These are phyloP conservation scores for Calephelis nemesis DNA, from an alignment of 1,140 invertebrate genomes.

Conservation along the genomic window DNA sequence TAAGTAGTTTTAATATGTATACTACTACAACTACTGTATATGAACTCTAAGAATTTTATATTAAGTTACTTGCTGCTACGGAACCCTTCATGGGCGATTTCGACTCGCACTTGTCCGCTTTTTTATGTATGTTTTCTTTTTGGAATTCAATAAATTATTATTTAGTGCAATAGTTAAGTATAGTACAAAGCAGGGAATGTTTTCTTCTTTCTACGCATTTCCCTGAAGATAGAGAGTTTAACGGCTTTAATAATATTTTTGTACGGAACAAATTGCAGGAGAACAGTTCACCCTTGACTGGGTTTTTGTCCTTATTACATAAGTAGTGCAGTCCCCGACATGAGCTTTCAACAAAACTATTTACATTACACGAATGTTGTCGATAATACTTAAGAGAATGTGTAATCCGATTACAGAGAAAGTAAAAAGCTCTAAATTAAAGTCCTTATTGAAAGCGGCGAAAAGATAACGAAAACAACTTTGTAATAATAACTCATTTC, in stretches of 20 bases:
- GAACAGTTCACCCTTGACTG: not conserved
- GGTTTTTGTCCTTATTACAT: conserved; percentile 3
- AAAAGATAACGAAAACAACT: conserved; percentile 56
- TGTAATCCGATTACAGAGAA: conserved; percentile 62
- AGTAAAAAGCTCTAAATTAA: conserved; percentile 50
- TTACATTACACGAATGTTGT: conserved; percentile 7
- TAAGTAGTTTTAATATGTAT: too few species aligned
- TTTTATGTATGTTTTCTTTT: too few species aligned
- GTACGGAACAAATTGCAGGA: not conserved
- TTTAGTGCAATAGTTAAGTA: too few species aligned
- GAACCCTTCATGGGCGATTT: too few species aligned
- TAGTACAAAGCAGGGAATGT: too few species aligned
- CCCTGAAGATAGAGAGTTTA: too few species aligned
- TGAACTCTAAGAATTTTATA: too few species aligned
- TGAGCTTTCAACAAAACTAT: conserved; percentile 16
- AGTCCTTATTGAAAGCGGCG: conserved; percentile 37
- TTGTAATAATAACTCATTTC: conserved; percentile 49
- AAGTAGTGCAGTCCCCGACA: not conserved
- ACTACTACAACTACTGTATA: too few species aligned
- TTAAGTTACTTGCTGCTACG: too few species aligned
- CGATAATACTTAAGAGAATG: conserved; percentile 30
- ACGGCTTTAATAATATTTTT: not conserved
- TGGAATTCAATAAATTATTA: too few species aligned
- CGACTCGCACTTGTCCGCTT: too few species aligned
- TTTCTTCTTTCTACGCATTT: too few species aligned